Evolutionary conservation across 2,888 invertebrate genomes (phyloP), one percentile per base, ranked within the genome.

Genomic region (Ormyrus thymus): DNA sequence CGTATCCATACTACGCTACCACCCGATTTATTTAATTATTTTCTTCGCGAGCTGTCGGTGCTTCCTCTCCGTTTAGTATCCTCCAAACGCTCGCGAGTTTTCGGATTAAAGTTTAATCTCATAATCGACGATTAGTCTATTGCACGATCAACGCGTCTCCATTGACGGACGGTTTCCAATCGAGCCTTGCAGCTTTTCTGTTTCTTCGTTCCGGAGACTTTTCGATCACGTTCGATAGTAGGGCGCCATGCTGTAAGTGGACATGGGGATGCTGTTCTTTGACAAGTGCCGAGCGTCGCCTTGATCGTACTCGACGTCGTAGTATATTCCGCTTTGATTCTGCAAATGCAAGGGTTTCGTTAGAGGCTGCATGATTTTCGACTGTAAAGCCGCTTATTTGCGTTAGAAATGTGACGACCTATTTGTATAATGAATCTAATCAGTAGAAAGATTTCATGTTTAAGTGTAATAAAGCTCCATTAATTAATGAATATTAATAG

Each of bases 321-420:
- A 97, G 90, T 97, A 97, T 84, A 97, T 96, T 70, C 96, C 96
- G 83, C 95, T 96, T 92, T 96, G 96, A 90, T 96, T 96, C 97
- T 97, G 91, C n/a, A 74, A 92, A 64, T 81, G 81, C 83, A 81
- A 29, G 3, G 4, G 29, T 29, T 29, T 29, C 73, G 53, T 79
- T 58, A 50, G 13, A 56, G n/a, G 10, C 6, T 45, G n/a, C 43
- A 64, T 58, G 43, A 73, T 64, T 15, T 64, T 55, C 9, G 4
- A 56, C 70, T 46, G 15, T 6, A 59, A n/a, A 15, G 7, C 10
- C 13, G 7, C 13, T 65, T 29, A 29, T 29, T 29, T 3, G 29
- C 29, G 29, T 29, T 29, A 29, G 29, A 29, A 29, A 29, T 29
- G 4, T 29, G 29, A 29, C 29, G 29, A 29, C 29, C 29, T 4